phyloP scores from a whole-genome alignment of 2,888 invertebrate genomes.

The Chaitophorus viminalis region DNA sequence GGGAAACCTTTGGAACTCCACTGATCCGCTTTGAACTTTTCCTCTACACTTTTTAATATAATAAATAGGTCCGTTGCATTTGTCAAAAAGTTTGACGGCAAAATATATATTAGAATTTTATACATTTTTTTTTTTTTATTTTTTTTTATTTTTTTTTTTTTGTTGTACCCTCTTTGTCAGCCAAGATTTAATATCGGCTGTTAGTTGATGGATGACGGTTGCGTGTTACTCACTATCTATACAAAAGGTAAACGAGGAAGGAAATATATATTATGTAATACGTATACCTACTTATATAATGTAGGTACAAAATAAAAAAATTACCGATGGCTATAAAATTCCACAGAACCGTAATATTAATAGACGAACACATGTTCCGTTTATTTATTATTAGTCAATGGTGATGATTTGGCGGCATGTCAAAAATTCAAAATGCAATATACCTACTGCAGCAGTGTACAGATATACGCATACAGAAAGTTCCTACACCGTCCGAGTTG shows the following conservation, averaged over 20 bases:
- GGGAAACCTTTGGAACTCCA: slow-evolving; percentile 21
- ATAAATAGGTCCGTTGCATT: slow-evolving; percentile 55
- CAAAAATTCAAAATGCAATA: slow-evolving; percentile 40
- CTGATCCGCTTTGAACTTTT: slow-evolving; percentile 54
- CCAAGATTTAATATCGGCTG: slow-evolving; percentile 60
- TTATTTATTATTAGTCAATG: slow-evolving; percentile 55
- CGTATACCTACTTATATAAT: not conserved
- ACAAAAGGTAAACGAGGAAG: not conserved
- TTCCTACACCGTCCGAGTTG: too few relatives aligned
- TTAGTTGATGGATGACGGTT: slow-evolving; percentile 60
- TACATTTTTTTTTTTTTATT: slow-evolving; percentile 25
- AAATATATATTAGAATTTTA: slow-evolving; percentile 59
- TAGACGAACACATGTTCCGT: slow-evolving; percentile 52
- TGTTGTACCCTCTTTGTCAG: slow-evolving; percentile 53
- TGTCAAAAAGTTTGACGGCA: slow-evolving; percentile 59
- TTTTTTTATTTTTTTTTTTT: slow-evolving; percentile 20
- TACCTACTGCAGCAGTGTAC: too few relatives aligned
- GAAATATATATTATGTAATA: not conserved
- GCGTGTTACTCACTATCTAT: slow-evolving; percentile 51
- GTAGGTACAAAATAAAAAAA: not conserved
- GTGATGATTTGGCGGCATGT: slow-evolving; percentile 31
- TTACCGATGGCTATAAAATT: slow-evolving; percentile 10
- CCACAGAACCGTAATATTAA: slow-evolving; percentile 45
- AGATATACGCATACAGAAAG: not conserved
- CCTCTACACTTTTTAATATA: slow-evolving; percentile 53